Evolutionary conservation across 2,113 vertebrate species (phyloP).

Genomic region (Salvator merianae): DNA sequence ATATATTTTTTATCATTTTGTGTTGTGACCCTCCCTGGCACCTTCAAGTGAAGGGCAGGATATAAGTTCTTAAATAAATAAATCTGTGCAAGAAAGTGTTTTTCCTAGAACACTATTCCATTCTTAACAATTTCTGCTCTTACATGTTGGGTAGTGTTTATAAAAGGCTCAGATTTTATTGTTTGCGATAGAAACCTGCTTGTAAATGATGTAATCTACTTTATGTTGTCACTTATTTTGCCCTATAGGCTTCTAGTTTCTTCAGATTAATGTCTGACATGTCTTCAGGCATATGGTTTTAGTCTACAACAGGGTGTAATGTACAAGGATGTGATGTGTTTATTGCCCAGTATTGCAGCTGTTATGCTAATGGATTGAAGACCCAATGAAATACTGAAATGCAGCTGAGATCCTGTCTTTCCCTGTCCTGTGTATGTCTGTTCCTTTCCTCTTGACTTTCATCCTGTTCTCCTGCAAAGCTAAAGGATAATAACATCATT

Average conservation of each 20-base stretch:
- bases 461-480: not conserved
- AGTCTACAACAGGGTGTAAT: not conserved
- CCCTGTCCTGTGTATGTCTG: accelerated
- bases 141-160: not conserved
- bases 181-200: not conserved
- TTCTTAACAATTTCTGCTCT: not conserved
- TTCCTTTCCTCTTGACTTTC: not conserved
- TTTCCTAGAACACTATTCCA: too few relatives aligned
- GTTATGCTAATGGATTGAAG: not conserved
- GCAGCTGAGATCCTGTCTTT: not conserved
- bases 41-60: too few relatives aligned
- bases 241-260: not conserved
- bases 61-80: too few relatives aligned
- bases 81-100: too few relatives aligned
- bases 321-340: not conserved
- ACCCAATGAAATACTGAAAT: not conserved
- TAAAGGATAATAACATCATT: not conserved
- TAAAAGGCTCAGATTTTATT: not conserved
- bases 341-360: not conserved
- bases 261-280: not conserved
- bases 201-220: not conserved
- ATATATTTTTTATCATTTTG: too few relatives aligned
- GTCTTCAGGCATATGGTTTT: too few relatives aligned
- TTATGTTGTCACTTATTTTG: not conserved
- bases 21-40: too few relatives aligned